phyloP scores from a whole-genome alignment of 2,797 vertebrate genomes.

The Lemur catta region DNA sequence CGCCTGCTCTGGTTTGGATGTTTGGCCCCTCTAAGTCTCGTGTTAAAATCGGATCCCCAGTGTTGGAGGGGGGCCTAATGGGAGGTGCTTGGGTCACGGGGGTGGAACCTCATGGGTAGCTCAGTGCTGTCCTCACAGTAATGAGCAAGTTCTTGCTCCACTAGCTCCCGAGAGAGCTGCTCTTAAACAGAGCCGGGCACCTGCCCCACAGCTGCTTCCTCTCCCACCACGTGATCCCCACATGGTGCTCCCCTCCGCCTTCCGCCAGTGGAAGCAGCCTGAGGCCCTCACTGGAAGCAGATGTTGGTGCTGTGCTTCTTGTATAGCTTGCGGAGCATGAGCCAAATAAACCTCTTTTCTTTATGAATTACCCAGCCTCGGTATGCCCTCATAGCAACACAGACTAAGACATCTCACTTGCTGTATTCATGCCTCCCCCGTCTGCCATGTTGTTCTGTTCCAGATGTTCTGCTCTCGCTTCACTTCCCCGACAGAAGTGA shows the following conservation, averaged over 20 bases:
- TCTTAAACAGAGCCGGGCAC: no score
- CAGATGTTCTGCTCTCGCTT: neutral
- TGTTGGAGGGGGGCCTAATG: neutral
- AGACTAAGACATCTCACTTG: neutral
- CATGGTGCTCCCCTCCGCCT: neutral
- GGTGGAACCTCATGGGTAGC: no score
- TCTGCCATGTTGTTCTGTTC: neutral
- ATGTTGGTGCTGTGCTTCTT: neutral
- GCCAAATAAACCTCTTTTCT: neutral
- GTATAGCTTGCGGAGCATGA: neutral
- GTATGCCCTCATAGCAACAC: neutral
- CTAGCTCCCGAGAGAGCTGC: no score
- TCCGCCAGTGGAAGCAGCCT: neutral
- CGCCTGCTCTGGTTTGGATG: neutral
- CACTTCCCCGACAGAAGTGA: neutral
- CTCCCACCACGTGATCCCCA: no score
- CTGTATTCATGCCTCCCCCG: fast-evolving
- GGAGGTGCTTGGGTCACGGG: neutral
- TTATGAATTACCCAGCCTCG: neutral
- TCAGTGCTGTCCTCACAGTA: neutral
- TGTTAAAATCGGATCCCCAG: neutral
- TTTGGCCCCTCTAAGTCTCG: neutral
- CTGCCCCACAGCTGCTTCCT: no score
- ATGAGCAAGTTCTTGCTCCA: no score
- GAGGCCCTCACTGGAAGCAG: no score